A percentile compares a stretch with the other conserved stretches of the same genome.
Evolutionary conservation across 2,797 vertebrate species (phyloP).

Genomic region (Coluber constrictor): DNA sequence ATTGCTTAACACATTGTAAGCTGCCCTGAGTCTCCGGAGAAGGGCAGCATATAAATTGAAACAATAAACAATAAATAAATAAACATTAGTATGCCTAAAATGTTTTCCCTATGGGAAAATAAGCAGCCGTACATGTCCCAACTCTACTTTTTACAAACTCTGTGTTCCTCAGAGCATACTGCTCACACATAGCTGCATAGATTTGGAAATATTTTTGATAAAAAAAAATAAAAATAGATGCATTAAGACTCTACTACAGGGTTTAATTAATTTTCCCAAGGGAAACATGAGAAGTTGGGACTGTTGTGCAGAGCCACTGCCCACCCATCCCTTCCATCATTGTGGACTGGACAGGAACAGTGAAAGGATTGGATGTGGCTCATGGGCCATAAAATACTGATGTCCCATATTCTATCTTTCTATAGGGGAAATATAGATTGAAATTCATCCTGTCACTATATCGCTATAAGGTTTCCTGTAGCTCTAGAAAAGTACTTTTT

Average conservation of each 20-base stretch:
- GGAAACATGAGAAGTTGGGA: neutral
- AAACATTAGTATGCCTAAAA: neutral
- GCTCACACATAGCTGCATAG: neutral
- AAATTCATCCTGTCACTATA: neutral
- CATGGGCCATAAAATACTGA: neutral
- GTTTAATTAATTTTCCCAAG: neutral
- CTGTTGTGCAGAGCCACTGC: neutral
- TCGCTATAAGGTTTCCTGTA: neutral
- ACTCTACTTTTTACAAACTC: neutral
- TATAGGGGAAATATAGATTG: neutral
- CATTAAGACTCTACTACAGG: neutral
- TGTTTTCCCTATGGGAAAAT: neutral
- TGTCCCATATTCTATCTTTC: neutral
- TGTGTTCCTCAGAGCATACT: neutral
- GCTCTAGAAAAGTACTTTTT: neutral
- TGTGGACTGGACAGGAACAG: neutral
- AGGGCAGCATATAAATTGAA: too few species aligned
- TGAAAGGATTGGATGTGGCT: neutral
- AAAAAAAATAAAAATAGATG: neutral
- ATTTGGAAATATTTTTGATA: neutral
- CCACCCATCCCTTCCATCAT: neutral
- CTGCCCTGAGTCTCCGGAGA: too few species aligned
- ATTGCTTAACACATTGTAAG: too few species aligned
- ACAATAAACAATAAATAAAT: too few species aligned
- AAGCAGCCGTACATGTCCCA: neutral